These are phyloP conservation scores for Oscheius sp. DNA, from an alignment of 2,888 invertebrate species.

Conservation along the genomic window DNA sequence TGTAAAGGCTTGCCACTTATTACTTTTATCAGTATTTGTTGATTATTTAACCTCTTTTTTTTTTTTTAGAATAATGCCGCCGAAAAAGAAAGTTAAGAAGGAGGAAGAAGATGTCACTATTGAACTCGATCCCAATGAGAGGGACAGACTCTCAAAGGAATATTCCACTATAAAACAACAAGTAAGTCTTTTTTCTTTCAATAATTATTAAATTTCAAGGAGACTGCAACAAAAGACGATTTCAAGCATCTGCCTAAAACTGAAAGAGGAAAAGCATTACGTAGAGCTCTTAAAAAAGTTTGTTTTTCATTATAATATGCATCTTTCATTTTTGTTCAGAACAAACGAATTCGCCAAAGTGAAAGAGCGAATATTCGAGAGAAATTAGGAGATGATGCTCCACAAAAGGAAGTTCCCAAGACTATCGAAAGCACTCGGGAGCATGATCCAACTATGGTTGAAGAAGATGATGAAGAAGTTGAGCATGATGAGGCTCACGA, in stretches of 20 bases:
- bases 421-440: slow-evolving; percentile 92
- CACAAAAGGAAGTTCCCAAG: slow-evolving; percentile 81
- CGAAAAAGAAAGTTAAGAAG: slow-evolving; percentile 13
- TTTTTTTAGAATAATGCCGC: slow-evolving; percentile 13
- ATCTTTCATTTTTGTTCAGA: slow-evolving; percentile 41
- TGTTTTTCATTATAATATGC: not conserved
- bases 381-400: slow-evolving; percentile 69
- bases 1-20: not conserved
- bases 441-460: slow-evolving; percentile 86
- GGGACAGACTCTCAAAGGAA: slow-evolving; percentile 36
- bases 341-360: slow-evolving; percentile 61
- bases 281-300: slow-evolving; percentile 42
- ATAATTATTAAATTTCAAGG: slow-evolving; percentile 10
- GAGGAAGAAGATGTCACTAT: slow-evolving; percentile 1
- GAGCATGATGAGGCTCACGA: slow-evolving; percentile 78
- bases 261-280: slow-evolving; percentile 49
- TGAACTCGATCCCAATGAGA: not conserved
- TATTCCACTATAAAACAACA: slow-evolving; percentile 37
- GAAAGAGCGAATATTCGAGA: slow-evolving; percentile 60
- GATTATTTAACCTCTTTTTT: not conserved
- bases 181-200: not conserved
- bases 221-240: slow-evolving; percentile 41
- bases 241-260: slow-evolving; percentile 50
- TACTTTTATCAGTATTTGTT: slow-evolving; percentile 10
- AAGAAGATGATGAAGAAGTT: slow-evolving; percentile 79